phyloP scores from a whole-genome alignment of 2,888 invertebrate genomes.

The Protodeltote pygarga region DNA sequence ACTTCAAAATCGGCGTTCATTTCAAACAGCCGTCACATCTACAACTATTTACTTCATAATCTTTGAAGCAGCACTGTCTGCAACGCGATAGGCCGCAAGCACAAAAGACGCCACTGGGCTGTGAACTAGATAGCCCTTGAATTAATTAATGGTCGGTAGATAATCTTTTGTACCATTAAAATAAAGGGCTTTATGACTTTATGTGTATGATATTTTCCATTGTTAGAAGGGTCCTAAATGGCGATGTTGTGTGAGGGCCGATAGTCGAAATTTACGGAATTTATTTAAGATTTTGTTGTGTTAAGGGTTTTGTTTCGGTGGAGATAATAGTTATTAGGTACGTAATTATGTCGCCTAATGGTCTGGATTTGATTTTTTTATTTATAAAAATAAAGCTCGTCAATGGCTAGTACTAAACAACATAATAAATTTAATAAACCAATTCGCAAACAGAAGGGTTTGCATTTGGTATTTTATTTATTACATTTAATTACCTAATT shows the following conservation, averaged over 20 bases:
- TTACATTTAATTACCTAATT: too few relatives aligned
- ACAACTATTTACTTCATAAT: conserved; percentile 35
- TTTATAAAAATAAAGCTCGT: too few relatives aligned
- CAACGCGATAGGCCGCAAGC: conserved; percentile 52
- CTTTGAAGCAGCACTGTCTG: conserved; percentile 35
- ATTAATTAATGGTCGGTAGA: conserved; percentile 65
- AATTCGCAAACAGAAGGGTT: too few relatives aligned
- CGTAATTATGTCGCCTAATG: too few relatives aligned
- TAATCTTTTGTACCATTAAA: conserved; percentile 54
- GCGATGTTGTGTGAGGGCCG: background rate
- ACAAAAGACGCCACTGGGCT: conserved; percentile 64
- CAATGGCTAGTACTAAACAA: too few relatives aligned
- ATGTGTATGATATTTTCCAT: conserved; percentile 25
- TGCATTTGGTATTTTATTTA: too few relatives aligned
- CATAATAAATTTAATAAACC: too few relatives aligned
- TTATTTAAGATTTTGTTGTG: background rate
- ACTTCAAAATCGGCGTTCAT: too few relatives aligned
- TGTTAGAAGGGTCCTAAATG: conserved; percentile 41
- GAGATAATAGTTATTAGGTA: too few relatives aligned
- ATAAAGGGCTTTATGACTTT: conserved; percentile 45
- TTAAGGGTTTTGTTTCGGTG: background rate
- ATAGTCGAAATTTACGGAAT: background rate
- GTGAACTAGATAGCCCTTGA: conserved; percentile 69
- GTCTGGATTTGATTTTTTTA: too few relatives aligned
- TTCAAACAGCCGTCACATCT: conserved; percentile 19